Base-by-base conservation (phyloP, 92 coral and sea anemone genomes). In the Desmophyllum pertusum region DNA sequence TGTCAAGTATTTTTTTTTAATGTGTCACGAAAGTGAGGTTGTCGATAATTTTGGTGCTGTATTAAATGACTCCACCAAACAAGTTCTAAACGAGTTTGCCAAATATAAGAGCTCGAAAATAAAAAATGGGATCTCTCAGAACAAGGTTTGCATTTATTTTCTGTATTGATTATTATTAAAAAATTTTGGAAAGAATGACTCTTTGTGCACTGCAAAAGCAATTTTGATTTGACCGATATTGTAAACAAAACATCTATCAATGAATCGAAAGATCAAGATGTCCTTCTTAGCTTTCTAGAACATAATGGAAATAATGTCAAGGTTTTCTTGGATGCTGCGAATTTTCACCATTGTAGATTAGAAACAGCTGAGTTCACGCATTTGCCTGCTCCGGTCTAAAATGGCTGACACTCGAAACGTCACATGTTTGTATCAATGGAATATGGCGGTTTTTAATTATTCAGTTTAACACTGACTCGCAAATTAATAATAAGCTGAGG, bases 281-380 rank as follows among this genome's bases (percentile, higher is more conserved):
- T n/a, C 55, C 53, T n/a, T 2, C 21, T 1, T 59, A 2, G 65
- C 30, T 25, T 59, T 59, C 33, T 27, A 9, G 33, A 59, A 59
- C 65, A 25, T 27, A 2, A 73, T 73, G 83, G 73, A 78, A 64
- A 36, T 78, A 73, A 42, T 40, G 30, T n/a, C 23, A 71, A 55
- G 63, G 63, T 55, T 55, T 0, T n/a, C n/a, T n/a, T n/a, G n/a
- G n/a, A n/a, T n/a, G n/a, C n/a, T n/a, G n/a, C n/a, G n/a, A n/a
- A 11, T 18, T 33, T 59, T 25, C 33, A 59, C 33, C 65, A 10
- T 59, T 23, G 17, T 6, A 48, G 10, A 4, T 45, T 45, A 45
- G 1, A 45, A 57, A 3, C 65, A 59, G 35, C 65, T 59, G 15
- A 59, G n/a, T 15, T 6, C 65, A 57, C 27, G n/a, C n/a, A n/a